Base-by-base conservation (phyloP, 2,888 invertebrate species). In the Drosophila nr. medialis region DNA sequence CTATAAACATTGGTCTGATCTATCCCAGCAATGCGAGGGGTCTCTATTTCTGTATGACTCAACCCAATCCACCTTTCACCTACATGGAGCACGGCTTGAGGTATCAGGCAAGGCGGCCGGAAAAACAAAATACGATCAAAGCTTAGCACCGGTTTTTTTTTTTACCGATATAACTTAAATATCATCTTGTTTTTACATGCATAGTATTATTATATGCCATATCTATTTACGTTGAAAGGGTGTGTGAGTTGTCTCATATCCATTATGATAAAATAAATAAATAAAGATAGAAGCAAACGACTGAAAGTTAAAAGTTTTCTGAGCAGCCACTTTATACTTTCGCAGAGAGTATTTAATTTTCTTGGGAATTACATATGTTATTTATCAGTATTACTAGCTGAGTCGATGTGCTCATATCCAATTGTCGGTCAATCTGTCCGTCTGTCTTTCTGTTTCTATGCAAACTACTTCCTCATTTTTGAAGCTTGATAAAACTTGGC, bases 11-110 rank as follows among this genome's bases (percentile, higher is more conserved):
- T 38, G 91, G 92, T 4, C 68, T 91, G 1, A 85, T 69, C 4
- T 91, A 92, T 59, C 90, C 91, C 2, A n/a, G 60, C 1, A 75
- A 60, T 27, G 91, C 91, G 5, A 75, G 72, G 34, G 91, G 91
- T 30, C 62, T 91, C 0, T 91, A 92, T 50, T 91, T 91, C 54
- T 91, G 92, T 18, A 32, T 89, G 56, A 92, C 91, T 0, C 91
- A 91, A 49, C 74, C 92, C 0, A 82, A 84, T 77, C 92, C 91
- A 1, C 91, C 91, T 0, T 91, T 86, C 53, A 92, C 91, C 8
- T 86, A 86, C 48, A 91, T 85, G 79, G 89, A 92, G 60, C 81
- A 89, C 36, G 92, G 91, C 1, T 66, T 91, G 7, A 75, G 77
- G 32, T 91, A 90, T 45, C 81, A 71, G n/a, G 53, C 76, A 10